A percentile compares a stretch with the other conserved stretches of the same genome.
Evolutionary conservation across 2,888 invertebrate genomes (phyloP).

Genomic region (Prosapia bicincta): DNA sequence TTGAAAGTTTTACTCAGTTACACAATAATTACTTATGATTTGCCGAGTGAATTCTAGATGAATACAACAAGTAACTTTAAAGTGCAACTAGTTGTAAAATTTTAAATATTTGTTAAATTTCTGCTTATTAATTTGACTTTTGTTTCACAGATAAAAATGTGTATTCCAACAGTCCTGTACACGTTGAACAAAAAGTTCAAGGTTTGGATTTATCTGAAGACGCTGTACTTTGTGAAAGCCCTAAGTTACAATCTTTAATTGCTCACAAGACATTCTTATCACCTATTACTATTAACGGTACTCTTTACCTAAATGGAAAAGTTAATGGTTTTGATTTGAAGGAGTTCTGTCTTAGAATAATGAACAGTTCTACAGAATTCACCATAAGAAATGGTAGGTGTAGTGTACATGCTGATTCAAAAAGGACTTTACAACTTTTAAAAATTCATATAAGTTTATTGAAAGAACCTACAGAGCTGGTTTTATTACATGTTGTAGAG

Average conservation of each 20-base stretch:
- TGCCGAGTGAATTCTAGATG: too few species aligned
- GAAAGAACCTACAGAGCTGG: too few species aligned
- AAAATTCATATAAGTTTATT: too few species aligned
- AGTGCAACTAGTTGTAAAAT: too few species aligned
- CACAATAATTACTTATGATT: too few species aligned
- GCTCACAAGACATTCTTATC: neutral
- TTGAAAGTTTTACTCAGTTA: too few species aligned
- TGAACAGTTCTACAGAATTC: neutral
- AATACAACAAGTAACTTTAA: too few species aligned
- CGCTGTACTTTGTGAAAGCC: neutral
- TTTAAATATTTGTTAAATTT: too few species aligned
- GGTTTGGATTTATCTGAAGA: slow-evolving; percentile 8
- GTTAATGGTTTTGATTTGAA: neutral
- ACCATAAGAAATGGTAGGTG: neutral
- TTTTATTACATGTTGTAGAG: too few species aligned
- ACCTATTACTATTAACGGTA: neutral
- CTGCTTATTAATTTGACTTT: too few species aligned
- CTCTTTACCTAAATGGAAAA: neutral
- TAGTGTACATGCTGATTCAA: too few species aligned
- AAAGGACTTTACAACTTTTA: too few species aligned
- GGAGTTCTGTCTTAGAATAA: neutral
- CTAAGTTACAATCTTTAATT: neutral
- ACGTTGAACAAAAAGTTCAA: neutral
- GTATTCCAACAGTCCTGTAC: neutral
- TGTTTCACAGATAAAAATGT: neutral